Evolutionary conservation across 2,888 invertebrate genomes (phyloP), one percentile per base, ranked within the genome.

Genomic region (Ganaspis brasiliensis): DNA sequence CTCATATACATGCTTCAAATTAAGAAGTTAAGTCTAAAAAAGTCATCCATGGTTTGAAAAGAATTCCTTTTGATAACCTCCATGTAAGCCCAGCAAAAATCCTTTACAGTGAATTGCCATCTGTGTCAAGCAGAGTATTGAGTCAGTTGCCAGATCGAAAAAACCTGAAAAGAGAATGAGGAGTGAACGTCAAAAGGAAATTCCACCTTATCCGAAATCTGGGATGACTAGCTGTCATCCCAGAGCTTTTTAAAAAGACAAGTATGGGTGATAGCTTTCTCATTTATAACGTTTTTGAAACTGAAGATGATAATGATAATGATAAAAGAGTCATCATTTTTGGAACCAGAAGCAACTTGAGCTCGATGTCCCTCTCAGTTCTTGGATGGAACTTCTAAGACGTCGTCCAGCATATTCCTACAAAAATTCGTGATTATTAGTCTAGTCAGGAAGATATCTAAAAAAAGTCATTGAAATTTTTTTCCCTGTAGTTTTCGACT

Each of bases 221-320:
- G 24, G n/a, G n/a, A n/a, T n/a, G n/a, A n/a, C 45, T 71, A 21
- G 24, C 24, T 49, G 49, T 0, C 49, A 71, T 71, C n/a, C 24
- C 71, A n/a, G 49, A 71, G 26, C 16, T 21, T 24, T 71, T 52
- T 24, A 21, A 24, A 49, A 71, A 71, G 52, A 71, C 71, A 19
- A 49, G 21, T 49, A 8, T n/a, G 12, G 71, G 71, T 71, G 24
- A 71, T 71, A 14, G 2, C 14, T 71, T 71, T 14, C 16, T 71
- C 21, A 26, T 71, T 49, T 71, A 52, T 31, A 24, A 49, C 31
- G 2, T 6, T 2, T 4, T 31, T 31, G 31, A 31, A 2, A 31
- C 2, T 31, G 31, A 31, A 31, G 31, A 31, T 31, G 31, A 31
- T 6, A 31, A 31, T 31, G 31, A 31, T 4, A 6, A 31, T 31